These are phyloP conservation scores for Chloroceryle aenea DNA, from an alignment of 2,113 vertebrate genomes.

Conservation along the genomic window DNA sequence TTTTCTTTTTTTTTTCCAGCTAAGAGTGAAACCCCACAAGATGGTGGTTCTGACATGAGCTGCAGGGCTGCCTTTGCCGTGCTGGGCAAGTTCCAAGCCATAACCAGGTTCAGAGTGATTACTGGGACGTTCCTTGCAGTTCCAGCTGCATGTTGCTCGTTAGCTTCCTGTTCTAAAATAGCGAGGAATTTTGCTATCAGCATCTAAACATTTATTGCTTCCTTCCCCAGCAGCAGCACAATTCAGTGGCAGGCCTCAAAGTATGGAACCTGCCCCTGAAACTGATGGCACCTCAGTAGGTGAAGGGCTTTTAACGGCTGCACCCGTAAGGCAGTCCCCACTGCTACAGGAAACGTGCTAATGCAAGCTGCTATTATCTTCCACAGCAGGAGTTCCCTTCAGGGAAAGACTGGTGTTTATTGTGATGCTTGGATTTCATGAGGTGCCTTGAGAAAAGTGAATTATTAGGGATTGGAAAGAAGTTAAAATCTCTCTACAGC, in stretches of 20 bases:
- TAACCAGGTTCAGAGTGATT: neutral
- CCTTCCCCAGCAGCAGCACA: slow-evolving; percentile 8
- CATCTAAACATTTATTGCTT: slow-evolving; percentile 56
- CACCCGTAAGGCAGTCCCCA: neutral
- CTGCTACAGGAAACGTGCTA: slow-evolving; percentile 4
- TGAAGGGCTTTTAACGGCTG: neutral
- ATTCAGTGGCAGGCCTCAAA: neutral
- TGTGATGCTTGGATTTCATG: neutral
- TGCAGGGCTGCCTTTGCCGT: neutral
- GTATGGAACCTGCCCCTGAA: neutral
- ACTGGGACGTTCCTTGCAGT: neutral
- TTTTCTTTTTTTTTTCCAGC: neutral
- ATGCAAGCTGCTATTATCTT: slow-evolving; percentile 37
- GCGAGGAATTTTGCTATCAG: slow-evolving; percentile 17
- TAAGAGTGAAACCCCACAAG: neutral
- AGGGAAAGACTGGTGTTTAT: slow-evolving; percentile 7
- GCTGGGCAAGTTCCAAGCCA: neutral
- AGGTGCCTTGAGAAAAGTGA: neutral
- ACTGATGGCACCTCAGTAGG: neutral
- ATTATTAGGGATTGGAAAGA: neutral
- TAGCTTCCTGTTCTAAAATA: slow-evolving; percentile 34
- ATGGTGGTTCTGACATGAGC: neutral
- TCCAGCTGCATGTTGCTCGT: neutral
- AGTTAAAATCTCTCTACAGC: neutral
- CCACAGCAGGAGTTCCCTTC: slow-evolving; percentile 39